phyloP scores from a whole-genome alignment of 2,888 invertebrate species.

The Cheilosia variabilis region DNA sequence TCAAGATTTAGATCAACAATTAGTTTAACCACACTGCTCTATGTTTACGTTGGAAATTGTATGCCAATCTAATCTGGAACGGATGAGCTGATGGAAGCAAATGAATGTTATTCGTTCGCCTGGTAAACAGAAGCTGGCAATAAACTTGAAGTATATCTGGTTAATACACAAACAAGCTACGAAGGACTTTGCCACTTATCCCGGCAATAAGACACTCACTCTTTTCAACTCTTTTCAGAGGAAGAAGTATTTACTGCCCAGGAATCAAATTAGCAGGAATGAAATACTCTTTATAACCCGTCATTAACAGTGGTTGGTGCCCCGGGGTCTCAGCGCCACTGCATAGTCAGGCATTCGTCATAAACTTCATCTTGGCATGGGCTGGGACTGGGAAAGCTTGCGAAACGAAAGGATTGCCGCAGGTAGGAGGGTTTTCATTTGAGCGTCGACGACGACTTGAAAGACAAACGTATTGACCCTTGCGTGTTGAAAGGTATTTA shows the following conservation, averaged over 20 bases:
- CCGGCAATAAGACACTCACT: slow-evolving; percentile 28
- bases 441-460: neutral
- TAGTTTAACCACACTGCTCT: slow-evolving; percentile 53
- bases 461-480: neutral
- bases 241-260: slow-evolving; percentile 21
- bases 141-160: slow-evolving; percentile 54
- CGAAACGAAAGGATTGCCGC: slow-evolving; percentile 7
- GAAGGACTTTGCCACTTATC: slow-evolving; percentile 24
- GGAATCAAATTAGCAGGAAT: slow-evolving; percentile 47
- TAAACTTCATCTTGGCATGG: neutral
- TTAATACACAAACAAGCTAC: slow-evolving; percentile 23
- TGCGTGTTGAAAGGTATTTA: neutral
- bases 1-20: slow-evolving; percentile 71
- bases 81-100: slow-evolving; percentile 66
- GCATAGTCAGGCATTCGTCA: slow-evolving; percentile 32
- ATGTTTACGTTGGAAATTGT: slow-evolving; percentile 62
- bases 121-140: slow-evolving; percentile 62
- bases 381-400: neutral
- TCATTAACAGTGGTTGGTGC: slow-evolving; percentile 42
- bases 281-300: slow-evolving; percentile 60
- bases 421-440: neutral
- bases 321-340: slow-evolving; percentile 9
- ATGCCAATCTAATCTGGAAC: slow-evolving; percentile 57
- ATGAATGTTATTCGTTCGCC: slow-evolving; percentile 43
- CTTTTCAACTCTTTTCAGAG: slow-evolving; percentile 47